These are phyloP conservation scores for Ophthalmolycus amberensis DNA, from an alignment of 2,113 vertebrate genomes.

Conservation along the genomic window DNA sequence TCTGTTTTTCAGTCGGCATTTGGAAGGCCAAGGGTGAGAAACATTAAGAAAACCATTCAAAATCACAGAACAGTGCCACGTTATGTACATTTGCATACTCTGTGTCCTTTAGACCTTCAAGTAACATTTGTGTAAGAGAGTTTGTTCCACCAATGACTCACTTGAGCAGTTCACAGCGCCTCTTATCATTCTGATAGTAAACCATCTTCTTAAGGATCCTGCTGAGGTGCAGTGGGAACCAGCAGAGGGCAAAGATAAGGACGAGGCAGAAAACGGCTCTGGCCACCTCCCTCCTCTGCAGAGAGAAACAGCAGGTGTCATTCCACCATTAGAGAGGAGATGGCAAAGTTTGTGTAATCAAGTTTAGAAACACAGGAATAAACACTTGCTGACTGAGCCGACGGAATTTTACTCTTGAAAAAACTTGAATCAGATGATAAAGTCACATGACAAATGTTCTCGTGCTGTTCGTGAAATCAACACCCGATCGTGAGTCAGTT, in stretches of 20 bases:
- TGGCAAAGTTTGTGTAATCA: not conserved
- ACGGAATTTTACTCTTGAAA: not conserved
- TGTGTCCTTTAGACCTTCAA: not conserved
- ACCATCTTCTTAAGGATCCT: conserved; percentile 92
- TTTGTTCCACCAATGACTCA: conserved; percentile 72
- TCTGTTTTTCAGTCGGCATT: not conserved
- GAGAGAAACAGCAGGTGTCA: conserved; percentile 13
- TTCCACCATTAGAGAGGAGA: not conserved
- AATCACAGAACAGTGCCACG: not conserved
- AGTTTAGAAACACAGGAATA: not conserved
- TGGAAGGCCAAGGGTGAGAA: not conserved
- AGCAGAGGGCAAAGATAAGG: conserved; percentile 97
- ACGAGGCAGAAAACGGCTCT: conserved; percentile 98
- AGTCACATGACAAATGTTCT: not conserved
- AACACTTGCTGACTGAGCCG: not conserved
- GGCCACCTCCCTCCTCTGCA: conserved; percentile 96
- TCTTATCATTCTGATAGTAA: conserved; percentile 80
- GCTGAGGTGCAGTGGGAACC: conserved; percentile 96
- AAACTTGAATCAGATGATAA: too few relatives aligned
- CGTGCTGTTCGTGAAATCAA: not conserved
- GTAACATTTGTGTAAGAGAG: not conserved
- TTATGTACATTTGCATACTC: not conserved
- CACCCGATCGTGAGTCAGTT: not conserved
- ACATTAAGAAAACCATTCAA: not conserved
- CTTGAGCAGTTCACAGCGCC: conserved; percentile 93